phyloP scores from a whole-genome alignment of 2,888 invertebrate genomes.

The Fragum sueziense region DNA sequence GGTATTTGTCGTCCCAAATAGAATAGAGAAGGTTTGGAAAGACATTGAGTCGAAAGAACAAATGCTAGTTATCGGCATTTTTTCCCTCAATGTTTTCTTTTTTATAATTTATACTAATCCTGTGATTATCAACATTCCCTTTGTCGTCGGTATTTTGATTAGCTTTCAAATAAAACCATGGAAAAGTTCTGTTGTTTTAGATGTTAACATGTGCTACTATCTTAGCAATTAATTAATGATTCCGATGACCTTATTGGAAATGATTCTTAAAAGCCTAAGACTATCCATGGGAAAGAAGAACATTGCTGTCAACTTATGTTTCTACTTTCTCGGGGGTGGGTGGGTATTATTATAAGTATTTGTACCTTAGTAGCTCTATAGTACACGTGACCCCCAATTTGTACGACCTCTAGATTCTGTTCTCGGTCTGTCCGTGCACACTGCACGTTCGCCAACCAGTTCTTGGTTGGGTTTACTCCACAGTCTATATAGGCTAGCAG shows the following conservation, averaged over 20 bases:
- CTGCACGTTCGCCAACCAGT: slow-evolving; percentile 76
- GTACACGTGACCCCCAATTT: slow-evolving; percentile 68
- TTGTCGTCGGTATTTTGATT: too few species aligned
- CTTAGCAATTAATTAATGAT: too few species aligned
- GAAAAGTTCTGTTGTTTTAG: too few species aligned
- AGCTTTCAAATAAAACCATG: too few species aligned
- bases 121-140: not conserved
- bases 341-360: too few species aligned
- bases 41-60: not conserved
- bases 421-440: slow-evolving; percentile 75
- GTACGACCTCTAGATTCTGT: slow-evolving; percentile 76
- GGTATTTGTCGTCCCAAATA: too few species aligned
- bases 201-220: too few species aligned
- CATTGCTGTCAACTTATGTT: too few species aligned
- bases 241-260: too few species aligned
- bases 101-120: not conserved
- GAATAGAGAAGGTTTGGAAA: not conserved
- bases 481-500: slow-evolving; percentile 69
- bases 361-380: slow-evolving; percentile 74
- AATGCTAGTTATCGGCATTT: not conserved
- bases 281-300: not conserved
- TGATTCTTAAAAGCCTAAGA: too few species aligned
- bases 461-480: slow-evolving; percentile 47
- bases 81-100: not conserved
- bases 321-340: too few species aligned